Percentiles rank a stretch among this genome's conserved stretches.
Evolutionary conservation across 2,113 vertebrate genomes (phyloP).

Genomic region (Xenus cinereus): DNA sequence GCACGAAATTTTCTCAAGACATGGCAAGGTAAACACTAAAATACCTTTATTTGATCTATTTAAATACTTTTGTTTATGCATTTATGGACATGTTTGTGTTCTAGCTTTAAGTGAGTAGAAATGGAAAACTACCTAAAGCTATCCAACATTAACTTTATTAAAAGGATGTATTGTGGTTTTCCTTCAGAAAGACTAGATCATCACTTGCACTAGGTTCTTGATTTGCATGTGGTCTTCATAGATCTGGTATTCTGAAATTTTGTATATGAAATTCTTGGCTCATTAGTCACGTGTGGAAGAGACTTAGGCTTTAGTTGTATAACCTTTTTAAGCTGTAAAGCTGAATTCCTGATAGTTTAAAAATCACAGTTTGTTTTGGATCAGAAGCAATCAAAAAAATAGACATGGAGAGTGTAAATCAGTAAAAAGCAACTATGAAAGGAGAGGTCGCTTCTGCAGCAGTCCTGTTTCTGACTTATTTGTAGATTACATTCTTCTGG

Average conservation of each 20-base stretch:
- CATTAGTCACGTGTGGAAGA: neutral
- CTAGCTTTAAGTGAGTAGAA: neutral
- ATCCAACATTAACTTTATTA: neutral
- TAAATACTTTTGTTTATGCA: neutral
- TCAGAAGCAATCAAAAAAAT: neutral
- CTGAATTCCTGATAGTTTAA: neutral
- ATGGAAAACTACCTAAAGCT: neutral
- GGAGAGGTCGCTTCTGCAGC: neutral
- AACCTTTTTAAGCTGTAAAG: neutral
- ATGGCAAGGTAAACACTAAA: constrained; percentile 83
- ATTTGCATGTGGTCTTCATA: neutral
- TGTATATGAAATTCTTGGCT: neutral
- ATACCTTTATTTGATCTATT: neutral
- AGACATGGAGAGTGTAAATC: neutral
- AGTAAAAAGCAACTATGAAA: neutral
- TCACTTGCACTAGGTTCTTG: neutral
- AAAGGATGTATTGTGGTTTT: neutral
- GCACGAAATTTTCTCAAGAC: constrained; percentile 84
- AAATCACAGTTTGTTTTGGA: neutral
- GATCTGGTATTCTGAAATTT: neutral
- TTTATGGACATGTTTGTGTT: neutral
- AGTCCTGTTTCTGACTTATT: neutral
- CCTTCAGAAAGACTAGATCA: neutral
- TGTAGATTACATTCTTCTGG: neutral
- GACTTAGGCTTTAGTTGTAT: neutral